Evolutionary conservation across 2,888 invertebrate genomes (phyloP), one percentile per base, ranked within the genome.

Genomic region (Drosophila kambysellisi): DNA sequence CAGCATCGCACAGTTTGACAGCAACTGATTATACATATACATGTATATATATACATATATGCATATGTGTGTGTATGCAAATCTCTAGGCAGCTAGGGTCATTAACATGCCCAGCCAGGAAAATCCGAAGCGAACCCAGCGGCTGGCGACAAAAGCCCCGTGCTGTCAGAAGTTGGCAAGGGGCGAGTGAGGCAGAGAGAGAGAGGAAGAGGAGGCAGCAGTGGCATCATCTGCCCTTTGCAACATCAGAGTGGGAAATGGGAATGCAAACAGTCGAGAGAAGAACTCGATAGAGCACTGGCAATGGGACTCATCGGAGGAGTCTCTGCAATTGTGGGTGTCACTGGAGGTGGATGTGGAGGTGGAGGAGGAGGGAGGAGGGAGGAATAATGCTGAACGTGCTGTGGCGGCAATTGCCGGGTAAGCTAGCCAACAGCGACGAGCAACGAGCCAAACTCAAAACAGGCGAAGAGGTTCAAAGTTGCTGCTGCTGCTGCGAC

Each of bases 41-140:
- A 41, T 41, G 9, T 20, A 1, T 4, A 12, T 46, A 4, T 12
- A 46, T 46, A 12, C n/a, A 61, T 67, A 50, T 79, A 15, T 33
- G 25, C 11, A 61, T 70, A 46, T 79, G 69, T 69, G 60, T 72
- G 68, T 69, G 59, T 69, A 72, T 58, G 67, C 70, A 78, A 80
- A 78, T 77, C 79, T 83, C 84, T 79, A 82, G 86, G 91, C 89
- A 88, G 77, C 89, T 75, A 90, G 91, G 90, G 91, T 90, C 91
- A 91, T 90, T 90, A 90, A 90, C 90, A 91, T 89, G 90, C 82
- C 77, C 70, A 70, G 57, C 57, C 74, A 77, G 29, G 61, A 48
- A 46, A 61, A 56, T 51, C 48, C 48, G 12, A 72, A 65, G 62
- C 64, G 41, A 58, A 53, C 53, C 71, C 48, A 63, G 43, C 57